Evolutionary conservation across 2,888 invertebrate genomes (phyloP), one percentile per base, ranked within the genome.

Genomic region (Callyntrura guangdongensis): DNA sequence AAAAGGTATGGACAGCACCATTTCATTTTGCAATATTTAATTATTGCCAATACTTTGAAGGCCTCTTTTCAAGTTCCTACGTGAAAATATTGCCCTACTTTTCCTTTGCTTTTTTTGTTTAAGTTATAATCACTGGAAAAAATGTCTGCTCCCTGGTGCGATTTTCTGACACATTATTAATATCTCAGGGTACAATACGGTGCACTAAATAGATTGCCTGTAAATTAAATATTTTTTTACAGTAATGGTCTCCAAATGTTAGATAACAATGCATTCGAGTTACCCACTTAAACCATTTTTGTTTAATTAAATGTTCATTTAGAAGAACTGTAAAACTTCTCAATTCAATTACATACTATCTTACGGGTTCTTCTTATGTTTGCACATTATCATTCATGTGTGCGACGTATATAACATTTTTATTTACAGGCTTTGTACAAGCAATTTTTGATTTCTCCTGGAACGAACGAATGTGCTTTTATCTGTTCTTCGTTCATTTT

Each of bases 11-110:
- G 12, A 12, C n/a, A 3, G 53, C 20, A 20, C 61, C 22, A 64
- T 17, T 22, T n/a, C 61, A 36, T 22, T 64, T 22, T 11, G 22
- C 9, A 64, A 22, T 11, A 11, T 64, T 64, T 64, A 64, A 64
- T 64, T 64, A 64, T 64, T 64, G 61, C 20, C 61, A 64, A 64
- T 64, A 64, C 20, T 20, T 11, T 64, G 61, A 64, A 64, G 20
- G 61, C 22, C 9, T 64, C n/a, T 22, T n/a, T 64, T 64, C 61
- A 22, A 64, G 61, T 64, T 59, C 1, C 9, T 20, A 0, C 22
- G 4, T 25, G 20, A 64, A 53, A 64, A 25, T 4, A 1, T 9
- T 64, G 61, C 17, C 25, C 61, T 25, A 64, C 22, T 64, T 22
- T 64, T 22, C 6, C 22, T 64, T 22, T 64, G 9, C 6, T 11